phyloP scores from a whole-genome alignment of 2,113 vertebrate species.

The Vulpes lagopus region DNA sequence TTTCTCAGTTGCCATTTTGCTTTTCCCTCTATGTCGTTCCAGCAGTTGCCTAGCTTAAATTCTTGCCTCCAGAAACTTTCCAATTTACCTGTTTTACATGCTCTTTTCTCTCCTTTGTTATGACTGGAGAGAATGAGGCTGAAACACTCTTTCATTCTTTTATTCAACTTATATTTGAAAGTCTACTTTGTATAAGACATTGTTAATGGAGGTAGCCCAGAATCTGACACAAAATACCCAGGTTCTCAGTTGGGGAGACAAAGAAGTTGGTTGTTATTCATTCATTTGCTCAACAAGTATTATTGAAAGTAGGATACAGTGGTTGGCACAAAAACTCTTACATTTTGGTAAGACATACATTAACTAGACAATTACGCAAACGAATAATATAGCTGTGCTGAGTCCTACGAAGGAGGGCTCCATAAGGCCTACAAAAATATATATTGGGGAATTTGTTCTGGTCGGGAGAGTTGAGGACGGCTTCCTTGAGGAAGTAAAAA shows the following conservation, averaged over 20 bases:
- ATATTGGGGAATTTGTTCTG: neutral
- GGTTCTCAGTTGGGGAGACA: neutral
- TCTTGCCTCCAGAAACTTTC: neutral
- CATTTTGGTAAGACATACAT: neutral
- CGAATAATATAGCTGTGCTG: neutral
- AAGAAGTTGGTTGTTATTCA: neutral
- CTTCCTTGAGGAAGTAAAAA: neutral
- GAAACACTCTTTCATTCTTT: neutral
- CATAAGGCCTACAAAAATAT: neutral
- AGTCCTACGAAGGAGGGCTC: neutral
- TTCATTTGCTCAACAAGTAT: constrained; percentile 10
- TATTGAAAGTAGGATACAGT: neutral
- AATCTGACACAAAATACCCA: neutral
- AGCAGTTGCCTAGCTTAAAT: neutral
- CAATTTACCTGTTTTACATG: neutral
- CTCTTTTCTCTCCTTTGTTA: neutral
- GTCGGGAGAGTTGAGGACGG: neutral
- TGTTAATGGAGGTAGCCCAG: neutral
- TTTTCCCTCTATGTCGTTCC: neutral
- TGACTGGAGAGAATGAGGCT: neutral
- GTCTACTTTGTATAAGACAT: neutral
- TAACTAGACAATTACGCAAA: neutral
- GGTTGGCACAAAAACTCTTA: neutral
- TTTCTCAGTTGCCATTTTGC: neutral
- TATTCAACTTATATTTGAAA: constrained; percentile 26